These are phyloP conservation scores for Pangasius macronema DNA, from an alignment of 2,797 vertebrate genomes.

Conservation along the genomic window DNA sequence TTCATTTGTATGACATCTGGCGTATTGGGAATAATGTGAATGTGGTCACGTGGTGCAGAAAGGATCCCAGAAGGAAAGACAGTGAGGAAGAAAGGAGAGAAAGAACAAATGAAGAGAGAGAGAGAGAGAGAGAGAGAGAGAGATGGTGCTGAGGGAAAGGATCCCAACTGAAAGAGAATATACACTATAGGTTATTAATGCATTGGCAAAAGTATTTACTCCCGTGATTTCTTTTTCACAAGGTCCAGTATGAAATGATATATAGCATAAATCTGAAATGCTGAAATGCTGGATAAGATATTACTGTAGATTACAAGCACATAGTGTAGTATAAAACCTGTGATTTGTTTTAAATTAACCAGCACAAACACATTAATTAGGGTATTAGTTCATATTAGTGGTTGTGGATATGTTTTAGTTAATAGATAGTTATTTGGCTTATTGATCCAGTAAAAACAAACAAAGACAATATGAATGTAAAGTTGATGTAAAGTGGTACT, in stretches of 20 bases:
- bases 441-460: not conserved
- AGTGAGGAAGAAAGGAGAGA: not conserved
- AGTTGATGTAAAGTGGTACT: not conserved
- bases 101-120: not conserved
- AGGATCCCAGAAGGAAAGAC: not conserved
- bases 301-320: not conserved
- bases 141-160: not conserved
- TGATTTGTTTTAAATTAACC: not conserved
- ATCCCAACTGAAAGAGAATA: not conserved
- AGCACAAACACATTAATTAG: not conserved
- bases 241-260: not conserved
- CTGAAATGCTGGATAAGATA: not conserved
- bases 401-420: not conserved
- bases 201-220: not conserved
- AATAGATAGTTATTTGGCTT: not conserved
- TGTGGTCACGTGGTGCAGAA: not conserved
- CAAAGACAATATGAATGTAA: not conserved
- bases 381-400: not conserved
- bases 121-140: slow-evolving; percentile 1
- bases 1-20: not conserved
- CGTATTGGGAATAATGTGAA: not conserved
- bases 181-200: not conserved
- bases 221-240: not conserved
- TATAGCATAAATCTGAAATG: too few relatives aligned
- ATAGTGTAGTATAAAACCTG: not conserved